Evolutionary conservation across 2,113 vertebrate genomes (phyloP).

Genomic region (Oreochromis tanganicae): DNA sequence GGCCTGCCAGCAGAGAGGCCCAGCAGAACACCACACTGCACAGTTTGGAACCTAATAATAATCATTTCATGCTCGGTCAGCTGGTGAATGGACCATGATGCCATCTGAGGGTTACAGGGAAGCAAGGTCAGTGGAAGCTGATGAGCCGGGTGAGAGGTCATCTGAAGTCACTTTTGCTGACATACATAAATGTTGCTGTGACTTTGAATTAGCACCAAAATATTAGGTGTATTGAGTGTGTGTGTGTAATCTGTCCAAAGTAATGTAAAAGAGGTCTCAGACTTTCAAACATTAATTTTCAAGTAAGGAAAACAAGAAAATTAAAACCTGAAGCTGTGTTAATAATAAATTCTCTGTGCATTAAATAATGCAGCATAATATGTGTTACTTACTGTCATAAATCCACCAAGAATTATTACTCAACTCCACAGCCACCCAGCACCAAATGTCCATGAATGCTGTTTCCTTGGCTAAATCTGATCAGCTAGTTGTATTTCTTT

Average conservation of each 20-base stretch:
- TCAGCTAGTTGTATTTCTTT: neutral
- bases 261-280: neutral
- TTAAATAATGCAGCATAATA: neutral
- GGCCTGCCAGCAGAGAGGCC: constrained; percentile 13
- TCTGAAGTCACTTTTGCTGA: neutral
- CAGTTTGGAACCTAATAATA: constrained; percentile 42
- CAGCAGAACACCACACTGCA: constrained; percentile 38
- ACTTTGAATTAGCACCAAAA: neutral
- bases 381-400: neutral
- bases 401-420: neutral
- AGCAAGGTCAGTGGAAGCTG: constrained; percentile 31
- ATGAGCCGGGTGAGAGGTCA: constrained; percentile 32
- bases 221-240: neutral
- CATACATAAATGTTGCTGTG: neutral
- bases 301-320: neutral
- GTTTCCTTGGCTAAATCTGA: neutral
- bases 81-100: constrained; percentile 34
- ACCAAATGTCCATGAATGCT: neutral
- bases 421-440: neutral
- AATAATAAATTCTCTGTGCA: neutral
- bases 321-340: neutral
- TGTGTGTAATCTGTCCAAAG: neutral
- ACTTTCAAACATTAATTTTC: neutral
- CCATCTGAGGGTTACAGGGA: constrained; percentile 13
- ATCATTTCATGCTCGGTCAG: constrained; percentile 59